Conservation (phyloP, 2,113 vertebrate species). For the Neofelis nebulosa region DNA sequence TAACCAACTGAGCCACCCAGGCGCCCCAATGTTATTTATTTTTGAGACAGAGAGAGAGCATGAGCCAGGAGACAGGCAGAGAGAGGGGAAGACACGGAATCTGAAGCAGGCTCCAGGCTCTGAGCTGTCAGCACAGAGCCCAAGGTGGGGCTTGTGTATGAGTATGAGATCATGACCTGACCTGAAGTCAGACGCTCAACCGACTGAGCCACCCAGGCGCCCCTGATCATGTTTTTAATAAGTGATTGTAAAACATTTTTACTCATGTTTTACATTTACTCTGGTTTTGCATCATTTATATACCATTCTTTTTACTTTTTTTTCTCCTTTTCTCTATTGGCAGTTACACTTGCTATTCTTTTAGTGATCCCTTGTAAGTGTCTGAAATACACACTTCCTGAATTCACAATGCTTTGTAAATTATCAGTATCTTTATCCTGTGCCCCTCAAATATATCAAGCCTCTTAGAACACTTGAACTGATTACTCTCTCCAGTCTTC, state of each 20-base stretch:
- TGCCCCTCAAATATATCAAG: not conserved
- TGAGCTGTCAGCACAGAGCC: too few species aligned
- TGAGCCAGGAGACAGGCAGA: too few species aligned
- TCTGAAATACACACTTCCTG: conserved; percentile 2
- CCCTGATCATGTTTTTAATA: not conserved
- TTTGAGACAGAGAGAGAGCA: too few species aligned
- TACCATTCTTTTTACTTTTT: not conserved
- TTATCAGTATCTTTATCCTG: not conserved
- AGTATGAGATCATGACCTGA: too few species aligned
- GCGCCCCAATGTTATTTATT: too few species aligned
- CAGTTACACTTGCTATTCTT: not conserved
- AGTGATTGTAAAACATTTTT: not conserved
- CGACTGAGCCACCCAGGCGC: too few species aligned
- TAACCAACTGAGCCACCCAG: too few species aligned
- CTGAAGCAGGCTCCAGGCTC: too few species aligned
- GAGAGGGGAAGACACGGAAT: too few species aligned
- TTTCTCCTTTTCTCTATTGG: not conserved
- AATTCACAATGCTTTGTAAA: not conserved
- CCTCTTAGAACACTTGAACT: not conserved
- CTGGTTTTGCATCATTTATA: not conserved
- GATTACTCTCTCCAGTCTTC: not conserved
- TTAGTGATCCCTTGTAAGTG: not conserved
- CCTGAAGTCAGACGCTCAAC: too few species aligned
- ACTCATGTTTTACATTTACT: not conserved
- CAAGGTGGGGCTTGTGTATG: too few species aligned